These are phyloP conservation scores for Sternotherus odoratus DNA, from an alignment of 2,797 vertebrate genomes.

Conservation along the genomic window DNA sequence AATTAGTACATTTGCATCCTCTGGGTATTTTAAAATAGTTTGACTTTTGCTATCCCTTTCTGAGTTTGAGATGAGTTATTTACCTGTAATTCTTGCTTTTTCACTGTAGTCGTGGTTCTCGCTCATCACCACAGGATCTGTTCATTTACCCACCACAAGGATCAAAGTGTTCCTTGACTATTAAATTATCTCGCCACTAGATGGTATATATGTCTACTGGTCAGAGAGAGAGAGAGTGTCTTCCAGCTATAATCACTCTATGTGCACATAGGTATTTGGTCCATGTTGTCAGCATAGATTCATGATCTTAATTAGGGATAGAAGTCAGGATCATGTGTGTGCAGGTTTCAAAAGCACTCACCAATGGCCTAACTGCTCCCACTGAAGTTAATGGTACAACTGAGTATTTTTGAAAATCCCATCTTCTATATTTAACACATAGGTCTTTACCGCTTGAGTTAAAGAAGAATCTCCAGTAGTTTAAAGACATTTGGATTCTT, in stretches of 20 bases:
- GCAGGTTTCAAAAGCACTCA: not conserved
- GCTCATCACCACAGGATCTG: accelerated
- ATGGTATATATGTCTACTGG: slow-evolving; percentile 14
- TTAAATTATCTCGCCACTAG: slow-evolving; percentile 47
- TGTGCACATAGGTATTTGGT: not conserved
- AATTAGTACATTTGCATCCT: accelerated
- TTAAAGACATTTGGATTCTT: not conserved
- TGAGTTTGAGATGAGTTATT: not conserved
- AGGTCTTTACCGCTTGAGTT: not conserved
- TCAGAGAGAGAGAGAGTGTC: not conserved
- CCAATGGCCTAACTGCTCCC: not conserved
- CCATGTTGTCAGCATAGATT: not conserved
- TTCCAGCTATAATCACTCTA: accelerated
- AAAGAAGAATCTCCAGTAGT: not conserved
- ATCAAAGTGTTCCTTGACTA: not conserved
- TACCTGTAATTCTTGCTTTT: not conserved
- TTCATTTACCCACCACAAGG: accelerated
- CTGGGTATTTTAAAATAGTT: not conserved
- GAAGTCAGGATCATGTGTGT: not conserved
- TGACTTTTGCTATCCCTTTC: not conserved
- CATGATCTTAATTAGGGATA: not conserved
- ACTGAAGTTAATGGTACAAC: not conserved
- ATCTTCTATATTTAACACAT: not conserved
- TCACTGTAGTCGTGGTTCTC: accelerated
- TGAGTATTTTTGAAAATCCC: not conserved